Evolutionary conservation across 2,888 invertebrate genomes (phyloP).

Genomic region (Tipula helvola): DNA sequence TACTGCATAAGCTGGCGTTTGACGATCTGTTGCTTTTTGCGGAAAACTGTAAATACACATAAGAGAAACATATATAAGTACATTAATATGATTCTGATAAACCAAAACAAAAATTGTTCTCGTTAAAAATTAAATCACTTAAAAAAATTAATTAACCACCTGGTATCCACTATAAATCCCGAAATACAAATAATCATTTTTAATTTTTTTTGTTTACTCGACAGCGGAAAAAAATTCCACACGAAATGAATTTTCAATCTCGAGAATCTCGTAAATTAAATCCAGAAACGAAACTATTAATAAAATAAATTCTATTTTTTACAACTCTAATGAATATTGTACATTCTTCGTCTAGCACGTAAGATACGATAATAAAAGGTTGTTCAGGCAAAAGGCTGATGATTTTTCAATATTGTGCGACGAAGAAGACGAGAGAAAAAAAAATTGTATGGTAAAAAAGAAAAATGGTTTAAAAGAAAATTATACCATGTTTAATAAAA

Average conservation of each 20-base stretch:
- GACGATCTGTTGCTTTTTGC: constrained; percentile 34
- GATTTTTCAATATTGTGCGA: neutral
- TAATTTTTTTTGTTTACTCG: neutral
- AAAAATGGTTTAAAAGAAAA: neutral
- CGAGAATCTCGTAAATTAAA: constrained; percentile 6
- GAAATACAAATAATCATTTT: constrained; percentile 48
- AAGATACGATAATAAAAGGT: neutral
- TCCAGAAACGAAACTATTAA: neutral
- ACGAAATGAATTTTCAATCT: constrained; percentile 9
- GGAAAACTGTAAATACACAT: constrained; percentile 29
- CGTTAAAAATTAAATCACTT: neutral
- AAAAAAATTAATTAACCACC: constrained; percentile 27
- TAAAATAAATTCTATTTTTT: neutral
- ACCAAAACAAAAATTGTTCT: neutral
- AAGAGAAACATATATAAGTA: neutral
- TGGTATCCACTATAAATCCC: constrained; percentile 43
- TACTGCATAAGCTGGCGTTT: constrained; percentile 23
- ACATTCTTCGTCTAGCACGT: neutral
- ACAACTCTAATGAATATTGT: neutral
- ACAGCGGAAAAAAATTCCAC: neutral
- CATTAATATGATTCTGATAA: neutral
- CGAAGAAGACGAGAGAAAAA: neutral
- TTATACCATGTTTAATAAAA: neutral
- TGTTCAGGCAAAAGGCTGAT: neutral
- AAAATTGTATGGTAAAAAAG: neutral